phyloP scores from a whole-genome alignment of 1,140 invertebrate species.

The Orius laevigatus region DNA sequence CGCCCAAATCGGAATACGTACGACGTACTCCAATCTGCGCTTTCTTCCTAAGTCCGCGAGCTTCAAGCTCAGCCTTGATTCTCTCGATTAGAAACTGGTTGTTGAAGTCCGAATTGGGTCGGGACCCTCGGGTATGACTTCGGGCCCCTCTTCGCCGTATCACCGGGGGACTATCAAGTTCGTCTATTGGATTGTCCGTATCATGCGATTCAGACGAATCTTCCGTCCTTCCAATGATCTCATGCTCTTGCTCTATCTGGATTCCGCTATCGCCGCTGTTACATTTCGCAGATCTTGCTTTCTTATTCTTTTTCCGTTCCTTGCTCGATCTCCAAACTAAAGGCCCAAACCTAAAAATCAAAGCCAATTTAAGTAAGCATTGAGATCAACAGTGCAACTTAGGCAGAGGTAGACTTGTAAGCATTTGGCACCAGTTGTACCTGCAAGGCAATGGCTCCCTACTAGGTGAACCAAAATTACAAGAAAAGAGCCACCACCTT shows the following conservation, averaged over 20 bases:
- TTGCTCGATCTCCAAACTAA: slow-evolving; percentile 54
- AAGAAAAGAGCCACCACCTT: too few relatives aligned
- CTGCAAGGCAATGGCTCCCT: too few relatives aligned
- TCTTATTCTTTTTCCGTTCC: slow-evolving; percentile 47
- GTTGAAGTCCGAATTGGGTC: slow-evolving; percentile 41
- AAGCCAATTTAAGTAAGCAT: not conserved
- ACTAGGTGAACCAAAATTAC: too few relatives aligned
- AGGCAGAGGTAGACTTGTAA: too few relatives aligned
- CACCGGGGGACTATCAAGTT: slow-evolving; percentile 38
- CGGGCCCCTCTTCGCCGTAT: slow-evolving; percentile 20
- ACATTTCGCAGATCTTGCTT: slow-evolving; percentile 51
- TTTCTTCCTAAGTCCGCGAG: slow-evolving; percentile 23
- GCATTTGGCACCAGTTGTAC: too few relatives aligned
- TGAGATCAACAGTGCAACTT: too few relatives aligned
- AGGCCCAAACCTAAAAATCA: slow-evolving; percentile 39
- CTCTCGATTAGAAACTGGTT: slow-evolving; percentile 43
- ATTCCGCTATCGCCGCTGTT: slow-evolving; percentile 60
- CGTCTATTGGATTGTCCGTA: slow-evolving; percentile 36
- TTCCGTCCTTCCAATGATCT: slow-evolving; percentile 29
- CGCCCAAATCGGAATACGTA: slow-evolving; percentile 41
- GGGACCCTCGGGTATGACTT: slow-evolving; percentile 23
- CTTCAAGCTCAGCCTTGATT: slow-evolving; percentile 41
- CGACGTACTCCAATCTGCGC: slow-evolving; percentile 34
- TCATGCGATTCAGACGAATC: slow-evolving; percentile 44
- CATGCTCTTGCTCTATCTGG: slow-evolving; percentile 41